These are phyloP conservation scores for Machaerirhynchus nigripectus DNA, from an alignment of 2,113 vertebrate species.

Conservation along the genomic window DNA sequence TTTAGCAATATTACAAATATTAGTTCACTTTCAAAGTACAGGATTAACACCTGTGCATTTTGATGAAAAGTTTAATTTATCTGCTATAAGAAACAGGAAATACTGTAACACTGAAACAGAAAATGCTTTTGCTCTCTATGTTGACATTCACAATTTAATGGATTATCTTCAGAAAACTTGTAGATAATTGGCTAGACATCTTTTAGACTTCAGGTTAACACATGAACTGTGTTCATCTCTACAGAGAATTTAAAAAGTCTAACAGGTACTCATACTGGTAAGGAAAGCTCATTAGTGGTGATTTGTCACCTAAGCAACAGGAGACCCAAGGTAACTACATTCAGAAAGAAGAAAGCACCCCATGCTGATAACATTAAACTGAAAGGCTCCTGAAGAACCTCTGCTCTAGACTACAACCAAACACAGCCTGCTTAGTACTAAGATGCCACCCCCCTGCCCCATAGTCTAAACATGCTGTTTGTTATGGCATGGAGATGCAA, in stretches of 20 bases:
- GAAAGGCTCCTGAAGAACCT: not conserved
- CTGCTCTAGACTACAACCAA: not conserved
- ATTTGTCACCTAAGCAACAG: not conserved
- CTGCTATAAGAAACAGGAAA: not conserved
- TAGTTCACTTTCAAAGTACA: not conserved
- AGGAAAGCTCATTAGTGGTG: not conserved
- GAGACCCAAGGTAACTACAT: not conserved
- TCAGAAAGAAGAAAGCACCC: not conserved
- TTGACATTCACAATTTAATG: not conserved
- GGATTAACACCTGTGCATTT: not conserved
- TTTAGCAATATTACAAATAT: not conserved
- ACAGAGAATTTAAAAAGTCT: not conserved
- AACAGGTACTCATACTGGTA: not conserved
- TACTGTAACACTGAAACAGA: not conserved
- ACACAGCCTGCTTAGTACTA: not conserved
- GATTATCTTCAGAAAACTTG: not conserved
- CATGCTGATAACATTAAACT: not conserved
- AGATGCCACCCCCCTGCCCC: not conserved
- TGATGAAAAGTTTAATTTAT: not conserved
- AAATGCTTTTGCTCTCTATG: not conserved
- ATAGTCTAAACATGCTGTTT: not conserved
- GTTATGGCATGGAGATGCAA: not conserved
- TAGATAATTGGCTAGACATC: not conserved
- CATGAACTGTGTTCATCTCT: not conserved
- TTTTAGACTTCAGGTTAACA: not conserved